Evolutionary conservation across 64 coral and sea anemone genomes (phyloP).

Genomic region (Pocillopora damicornis): DNA sequence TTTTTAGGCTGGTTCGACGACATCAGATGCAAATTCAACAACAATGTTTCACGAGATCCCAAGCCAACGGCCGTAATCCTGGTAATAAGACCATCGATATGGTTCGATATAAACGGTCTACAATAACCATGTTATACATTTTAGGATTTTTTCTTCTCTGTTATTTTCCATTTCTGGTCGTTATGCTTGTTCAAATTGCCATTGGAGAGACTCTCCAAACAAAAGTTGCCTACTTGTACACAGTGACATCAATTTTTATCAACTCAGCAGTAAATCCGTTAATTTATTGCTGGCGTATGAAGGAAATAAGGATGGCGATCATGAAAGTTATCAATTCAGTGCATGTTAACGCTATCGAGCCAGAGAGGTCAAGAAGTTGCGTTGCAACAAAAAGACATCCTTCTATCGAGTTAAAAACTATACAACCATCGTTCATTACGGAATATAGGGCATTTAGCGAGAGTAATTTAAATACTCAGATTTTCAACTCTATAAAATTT

Average conservation of each 20-base stretch:
- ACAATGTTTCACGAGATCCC: conserved; percentile 4
- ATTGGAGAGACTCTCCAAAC: conserved; percentile 10
- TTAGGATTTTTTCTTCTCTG: conserved; percentile 50
- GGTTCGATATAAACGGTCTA: conserved; percentile 37
- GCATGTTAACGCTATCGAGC: not conserved
- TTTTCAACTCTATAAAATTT: not conserved
- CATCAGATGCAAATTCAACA: conserved; percentile 23
- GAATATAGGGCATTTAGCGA: not conserved
- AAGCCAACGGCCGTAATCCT: not conserved
- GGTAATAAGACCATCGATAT: conserved; percentile 21
- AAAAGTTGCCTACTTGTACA: conserved; percentile 26
- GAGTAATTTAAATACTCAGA: not conserved
- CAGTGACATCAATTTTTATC: conserved; percentile 40
- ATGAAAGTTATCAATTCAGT: conserved; percentile 4
- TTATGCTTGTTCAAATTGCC: conserved; percentile 6
- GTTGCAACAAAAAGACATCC: not conserved
- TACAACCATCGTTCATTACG: not conserved
- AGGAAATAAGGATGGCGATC: conserved; percentile 41
- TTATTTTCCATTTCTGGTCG: conserved; percentile 34
- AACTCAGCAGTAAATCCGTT: conserved; percentile 49
- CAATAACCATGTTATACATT: conserved; percentile 33
- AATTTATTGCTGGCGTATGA: conserved; percentile 50
- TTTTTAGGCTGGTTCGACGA: conserved; percentile 4
- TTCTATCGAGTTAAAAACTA: not conserved
- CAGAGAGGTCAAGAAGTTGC: not conserved